A percentile compares a stretch with the other conserved stretches of the same genome.
Evolutionary conservation across 1,140 invertebrate species (phyloP).

Genomic region (Latrodectus geometricus): DNA sequence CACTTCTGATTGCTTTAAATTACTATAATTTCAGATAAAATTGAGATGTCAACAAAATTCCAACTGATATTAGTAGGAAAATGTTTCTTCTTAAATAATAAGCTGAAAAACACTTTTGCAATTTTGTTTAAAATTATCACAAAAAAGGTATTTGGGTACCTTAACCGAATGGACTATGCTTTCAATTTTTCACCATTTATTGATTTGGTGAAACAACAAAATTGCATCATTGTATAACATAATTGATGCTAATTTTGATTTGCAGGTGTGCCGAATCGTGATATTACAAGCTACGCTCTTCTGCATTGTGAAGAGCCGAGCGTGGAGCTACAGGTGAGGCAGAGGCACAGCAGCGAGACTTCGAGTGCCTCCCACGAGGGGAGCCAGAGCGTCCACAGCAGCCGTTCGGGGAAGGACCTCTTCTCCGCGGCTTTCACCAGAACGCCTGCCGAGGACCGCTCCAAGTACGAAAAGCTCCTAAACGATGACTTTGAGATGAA

Average conservation of each 20-base stretch:
- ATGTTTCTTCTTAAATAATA: no score
- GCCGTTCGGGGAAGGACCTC: constrained; percentile 62
- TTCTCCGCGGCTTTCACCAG: constrained; percentile 73
- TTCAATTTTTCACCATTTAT: no score
- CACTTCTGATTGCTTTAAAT: no score
- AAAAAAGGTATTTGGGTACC: no score
- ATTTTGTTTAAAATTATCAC: no score
- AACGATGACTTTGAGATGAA: constrained; percentile 67
- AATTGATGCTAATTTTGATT: constrained; percentile 2
- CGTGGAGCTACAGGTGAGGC: constrained; percentile 45
- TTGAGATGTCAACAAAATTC: no score
- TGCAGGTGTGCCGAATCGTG: constrained; percentile 52
- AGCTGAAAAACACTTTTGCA: no score
- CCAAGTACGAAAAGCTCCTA: constrained; percentile 82
- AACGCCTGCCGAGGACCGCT: constrained; percentile 78
- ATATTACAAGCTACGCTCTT: constrained; percentile 58
- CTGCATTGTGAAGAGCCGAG: constrained; percentile 56
- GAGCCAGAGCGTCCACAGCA: constrained; percentile 62
- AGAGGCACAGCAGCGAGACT: constrained; percentile 64
- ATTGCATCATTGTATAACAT: no score
- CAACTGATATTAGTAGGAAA: no score
- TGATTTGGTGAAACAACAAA: no score
- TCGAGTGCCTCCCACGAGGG: constrained; percentile 64
- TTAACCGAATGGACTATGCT: no score
- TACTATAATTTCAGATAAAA: no score